A percentile compares a stretch with the other conserved stretches of the same genome.
phyloP scores from a whole-genome alignment of 2,797 vertebrate species.

The Astyanax mexicanus region DNA sequence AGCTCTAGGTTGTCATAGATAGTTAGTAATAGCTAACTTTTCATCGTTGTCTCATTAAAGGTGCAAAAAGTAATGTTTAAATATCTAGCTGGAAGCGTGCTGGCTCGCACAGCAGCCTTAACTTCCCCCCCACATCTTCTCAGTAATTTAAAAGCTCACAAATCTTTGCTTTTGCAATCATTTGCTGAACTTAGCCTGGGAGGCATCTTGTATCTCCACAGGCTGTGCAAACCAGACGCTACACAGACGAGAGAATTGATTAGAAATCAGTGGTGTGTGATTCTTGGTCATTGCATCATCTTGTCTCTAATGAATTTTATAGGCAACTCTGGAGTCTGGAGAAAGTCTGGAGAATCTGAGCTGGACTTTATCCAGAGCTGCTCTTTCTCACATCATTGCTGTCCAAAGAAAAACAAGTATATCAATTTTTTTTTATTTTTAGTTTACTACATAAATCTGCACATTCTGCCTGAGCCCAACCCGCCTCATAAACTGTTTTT shows the following conservation, averaged over 20 bases:
- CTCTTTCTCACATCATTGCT: too few species aligned
- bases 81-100: constrained; percentile 5
- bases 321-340: too few species aligned
- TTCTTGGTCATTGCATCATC: constrained; percentile 10
- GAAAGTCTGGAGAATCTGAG: too few species aligned
- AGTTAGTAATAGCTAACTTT: constrained; percentile 23
- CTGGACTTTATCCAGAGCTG: too few species aligned
- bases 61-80: neutral
- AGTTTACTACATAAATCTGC: too few species aligned
- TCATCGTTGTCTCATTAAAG: constrained; percentile 17
- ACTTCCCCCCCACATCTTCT: neutral
- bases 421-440: too few species aligned
- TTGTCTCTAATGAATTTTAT: neutral
- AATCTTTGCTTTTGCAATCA: neutral
- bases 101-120: neutral
- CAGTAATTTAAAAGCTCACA: neutral
- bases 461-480: too few species aligned
- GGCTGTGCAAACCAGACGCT: neutral
- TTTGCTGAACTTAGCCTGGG: neutral
- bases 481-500: too few species aligned
- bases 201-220: neutral
- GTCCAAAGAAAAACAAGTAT: too few species aligned
- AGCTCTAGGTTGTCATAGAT: constrained; percentile 35
- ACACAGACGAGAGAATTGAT: neutral
- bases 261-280: constrained; percentile 3